Conservation (phyloP, 2,888 invertebrate species). For the Steinernema carpocapsae region DNA sequence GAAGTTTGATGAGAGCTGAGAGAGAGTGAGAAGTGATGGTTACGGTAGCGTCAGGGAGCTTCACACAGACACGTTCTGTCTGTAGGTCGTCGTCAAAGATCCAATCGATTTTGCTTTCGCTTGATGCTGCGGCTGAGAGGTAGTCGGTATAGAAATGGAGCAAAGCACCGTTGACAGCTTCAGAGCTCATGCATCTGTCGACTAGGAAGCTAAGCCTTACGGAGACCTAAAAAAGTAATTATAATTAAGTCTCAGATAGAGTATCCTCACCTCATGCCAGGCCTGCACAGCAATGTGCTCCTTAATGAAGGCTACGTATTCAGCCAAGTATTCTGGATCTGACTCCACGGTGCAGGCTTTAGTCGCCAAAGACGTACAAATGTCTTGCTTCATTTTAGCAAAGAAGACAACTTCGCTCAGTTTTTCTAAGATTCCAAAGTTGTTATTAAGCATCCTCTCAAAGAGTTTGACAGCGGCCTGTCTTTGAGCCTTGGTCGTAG, state of each 20-base stretch:
- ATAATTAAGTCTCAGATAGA: not conserved
- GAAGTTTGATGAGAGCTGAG: not conserved
- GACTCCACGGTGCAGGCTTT: not conserved
- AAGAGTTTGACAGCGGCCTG: not conserved
- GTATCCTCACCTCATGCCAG: not conserved
- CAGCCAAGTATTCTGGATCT: not conserved
- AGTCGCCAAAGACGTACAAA: not conserved
- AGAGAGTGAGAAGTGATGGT: not conserved
- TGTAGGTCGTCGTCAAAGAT: not conserved
- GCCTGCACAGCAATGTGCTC: not conserved
- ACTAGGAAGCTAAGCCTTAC: not conserved
- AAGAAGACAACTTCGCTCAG: not conserved
- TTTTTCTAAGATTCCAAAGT: not conserved
- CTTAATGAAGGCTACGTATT: not conserved
- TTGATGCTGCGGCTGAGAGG: not conserved
- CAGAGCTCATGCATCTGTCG: not conserved
- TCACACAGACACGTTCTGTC: not conserved
- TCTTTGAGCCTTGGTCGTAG: not conserved
- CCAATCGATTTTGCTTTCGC: conserved; percentile 5
- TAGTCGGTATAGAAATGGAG: conserved; percentile 1
- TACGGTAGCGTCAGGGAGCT: not conserved
- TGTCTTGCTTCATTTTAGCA: conserved; percentile 10
- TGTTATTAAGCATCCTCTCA: not conserved
- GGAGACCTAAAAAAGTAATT: not conserved
- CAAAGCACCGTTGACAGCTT: not conserved